phyloP scores from a whole-genome alignment of 2,888 invertebrate species.

The Pegoplata infirma region DNA sequence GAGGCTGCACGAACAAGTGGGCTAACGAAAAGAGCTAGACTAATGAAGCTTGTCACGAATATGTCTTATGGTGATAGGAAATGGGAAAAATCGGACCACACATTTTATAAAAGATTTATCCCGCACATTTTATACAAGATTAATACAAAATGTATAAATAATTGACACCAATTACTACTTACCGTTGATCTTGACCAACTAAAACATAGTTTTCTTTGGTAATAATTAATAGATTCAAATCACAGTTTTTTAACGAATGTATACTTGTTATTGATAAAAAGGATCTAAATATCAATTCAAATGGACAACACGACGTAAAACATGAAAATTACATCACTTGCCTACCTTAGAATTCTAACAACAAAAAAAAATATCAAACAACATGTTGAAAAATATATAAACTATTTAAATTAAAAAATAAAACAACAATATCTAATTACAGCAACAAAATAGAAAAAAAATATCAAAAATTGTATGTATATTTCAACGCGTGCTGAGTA shows the following conservation, averaged over 20 bases:
- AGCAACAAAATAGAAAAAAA: slow-evolving; percentile 47
- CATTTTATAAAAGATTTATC: too few species aligned
- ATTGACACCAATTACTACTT: too few species aligned
- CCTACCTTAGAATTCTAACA: slow-evolving; percentile 55
- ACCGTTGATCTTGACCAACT: slow-evolving; percentile 47
- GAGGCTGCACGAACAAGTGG: too few species aligned
- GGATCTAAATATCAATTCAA: slow-evolving; percentile 52
- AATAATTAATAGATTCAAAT: neutral
- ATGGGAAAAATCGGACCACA: too few species aligned
- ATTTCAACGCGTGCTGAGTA: slow-evolving; percentile 60
- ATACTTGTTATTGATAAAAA: slow-evolving; percentile 50
- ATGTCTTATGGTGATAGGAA: too few species aligned
- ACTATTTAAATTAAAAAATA: slow-evolving; percentile 43
- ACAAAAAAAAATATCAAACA: slow-evolving; percentile 44
- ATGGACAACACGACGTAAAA: slow-evolving; percentile 68
- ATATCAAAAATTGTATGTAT: slow-evolving; percentile 27
- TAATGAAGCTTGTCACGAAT: too few species aligned
- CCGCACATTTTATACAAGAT: too few species aligned
- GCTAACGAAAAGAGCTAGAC: too few species aligned
- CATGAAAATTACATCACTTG: slow-evolving; percentile 71
- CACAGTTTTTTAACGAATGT: neutral
- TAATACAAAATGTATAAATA: too few species aligned
- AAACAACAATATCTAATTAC: slow-evolving; percentile 58
- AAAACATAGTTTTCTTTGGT: neutral
- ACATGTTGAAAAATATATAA: slow-evolving; percentile 40